Percentiles rank a stretch among this genome's conserved stretches.
Conservation (phyloP, 2,113 vertebrate genomes). For the Procavia capensis region DNA sequence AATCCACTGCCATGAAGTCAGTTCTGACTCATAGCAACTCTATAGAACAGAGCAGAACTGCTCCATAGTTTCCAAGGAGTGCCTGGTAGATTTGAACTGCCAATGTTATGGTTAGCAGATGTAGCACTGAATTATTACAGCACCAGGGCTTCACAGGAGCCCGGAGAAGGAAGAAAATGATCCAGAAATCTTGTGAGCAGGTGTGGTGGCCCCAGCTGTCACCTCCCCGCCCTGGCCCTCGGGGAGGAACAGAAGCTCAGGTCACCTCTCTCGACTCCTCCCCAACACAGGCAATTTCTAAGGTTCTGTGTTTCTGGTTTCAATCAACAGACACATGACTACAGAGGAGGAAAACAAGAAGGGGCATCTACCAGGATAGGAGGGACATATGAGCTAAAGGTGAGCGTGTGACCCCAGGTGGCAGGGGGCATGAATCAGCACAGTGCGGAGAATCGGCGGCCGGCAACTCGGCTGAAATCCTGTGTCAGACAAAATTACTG, state of each 20-base stretch:
- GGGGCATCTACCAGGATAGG: conserved; percentile 22
- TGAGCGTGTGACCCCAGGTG: background rate
- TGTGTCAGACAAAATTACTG: rapidly evolving
- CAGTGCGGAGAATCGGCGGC: background rate
- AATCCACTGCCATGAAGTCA: no score
- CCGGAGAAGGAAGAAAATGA: background rate
- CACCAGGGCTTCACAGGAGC: no score
- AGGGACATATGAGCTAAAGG: conserved; percentile 61
- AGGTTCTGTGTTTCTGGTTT: conserved; percentile 21
- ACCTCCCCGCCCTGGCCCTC: background rate
- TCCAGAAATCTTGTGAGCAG: no score
- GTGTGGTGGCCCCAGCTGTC: no score
- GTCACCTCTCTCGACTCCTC: background rate
- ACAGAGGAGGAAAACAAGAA: conserved; percentile 52
- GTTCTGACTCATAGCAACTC: no score
- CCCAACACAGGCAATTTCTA: background rate
- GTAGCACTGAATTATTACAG: no score
- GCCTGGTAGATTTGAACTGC: no score
- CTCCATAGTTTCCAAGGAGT: no score
- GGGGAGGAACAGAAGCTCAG: background rate
- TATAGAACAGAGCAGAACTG: no score
- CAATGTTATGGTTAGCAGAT: no score
- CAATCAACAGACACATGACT: conserved; percentile 39
- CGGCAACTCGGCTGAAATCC: background rate
- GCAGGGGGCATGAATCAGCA: rapidly evolving